A percentile compares a stretch with the other conserved stretches of the same genome.
Conservation (phyloP, 2,888 invertebrate species). For the Galerucella pusilla region DNA sequence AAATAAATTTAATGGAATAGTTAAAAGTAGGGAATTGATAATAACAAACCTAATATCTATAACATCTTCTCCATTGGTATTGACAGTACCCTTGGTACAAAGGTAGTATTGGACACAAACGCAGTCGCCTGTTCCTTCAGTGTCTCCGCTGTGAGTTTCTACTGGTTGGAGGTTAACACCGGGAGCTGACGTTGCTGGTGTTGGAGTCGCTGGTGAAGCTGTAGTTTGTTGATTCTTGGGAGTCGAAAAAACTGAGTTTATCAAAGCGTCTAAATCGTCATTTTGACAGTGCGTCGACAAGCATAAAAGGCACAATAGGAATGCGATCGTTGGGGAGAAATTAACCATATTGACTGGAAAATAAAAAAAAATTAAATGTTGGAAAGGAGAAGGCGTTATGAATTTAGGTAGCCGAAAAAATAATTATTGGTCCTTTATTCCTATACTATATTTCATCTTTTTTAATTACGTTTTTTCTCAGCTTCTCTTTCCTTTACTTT, state of each 20-base stretch:
- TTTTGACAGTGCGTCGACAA: not conserved
- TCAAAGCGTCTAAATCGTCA: slow-evolving; percentile 32
- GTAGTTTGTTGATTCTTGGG: slow-evolving; percentile 1
- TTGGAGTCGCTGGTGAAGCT: not conserved
- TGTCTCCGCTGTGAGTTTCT: slow-evolving; percentile 33
- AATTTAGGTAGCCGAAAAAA: no score
- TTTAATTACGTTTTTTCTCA: no score
- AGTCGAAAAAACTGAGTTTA: slow-evolving; percentile 34
- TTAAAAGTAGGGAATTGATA: not conserved
- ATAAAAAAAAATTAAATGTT: not conserved
- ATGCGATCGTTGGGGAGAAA: not conserved
- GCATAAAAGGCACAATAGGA: slow-evolving; percentile 8
- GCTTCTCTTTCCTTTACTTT: no score
- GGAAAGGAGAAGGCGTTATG: no score
- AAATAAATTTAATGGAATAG: not conserved
- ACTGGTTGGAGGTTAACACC: slow-evolving; percentile 47
- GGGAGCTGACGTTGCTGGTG: slow-evolving; percentile 12
- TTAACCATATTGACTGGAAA: slow-evolving; percentile 17
- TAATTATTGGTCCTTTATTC: no score
- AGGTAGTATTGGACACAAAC: slow-evolving; percentile 84
- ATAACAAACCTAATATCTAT: slow-evolving; percentile 77
- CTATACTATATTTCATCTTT: no score
- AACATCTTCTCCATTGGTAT: slow-evolving; percentile 77
- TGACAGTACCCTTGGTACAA: slow-evolving; percentile 75
- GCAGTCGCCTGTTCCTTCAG: slow-evolving; percentile 63